Base-by-base conservation (phyloP, 1,140 invertebrate genomes). In the Pachypsylla venusta region DNA sequence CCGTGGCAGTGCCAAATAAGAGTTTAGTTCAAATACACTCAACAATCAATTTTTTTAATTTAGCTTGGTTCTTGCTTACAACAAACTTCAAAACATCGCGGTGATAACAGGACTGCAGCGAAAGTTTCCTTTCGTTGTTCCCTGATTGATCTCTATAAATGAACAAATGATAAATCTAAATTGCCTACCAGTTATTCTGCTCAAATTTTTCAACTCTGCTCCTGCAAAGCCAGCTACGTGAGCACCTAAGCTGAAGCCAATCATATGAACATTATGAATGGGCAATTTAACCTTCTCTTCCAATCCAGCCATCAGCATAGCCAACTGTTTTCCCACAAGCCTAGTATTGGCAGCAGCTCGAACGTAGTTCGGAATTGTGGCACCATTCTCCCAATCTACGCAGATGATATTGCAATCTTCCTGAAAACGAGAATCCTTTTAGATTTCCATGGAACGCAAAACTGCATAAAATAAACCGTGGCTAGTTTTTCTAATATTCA, bases 151-250 rank as follows among this genome's bases (percentile, higher is more conserved):
- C n/a, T n/a, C n/a, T n/a, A 25, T 20, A 56, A 25, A 25, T n/a
- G 7, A 26, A 10, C 10, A 25, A 24, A 55, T 55, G 16, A 30
- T n/a, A n/a, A n/a, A n/a, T n/a, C n/a, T n/a, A n/a, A n/a, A n/a
- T n/a, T 5, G 48, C 60, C 61, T 63, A 87, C 87, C 87, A 60
- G 90, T 92, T 56, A 94, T 94, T 62, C 90, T 77, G 58, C 87
- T 83, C 20, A 91, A 75, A 64, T 90, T 89, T 48, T 79, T 79
- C 2, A 94, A 70, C 67, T 91, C 83, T 1, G 88, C 82, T 1
- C 93, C 93, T 0, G 91, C 88, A 67, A 94, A 95, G 0, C 92
- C 93, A 0, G 92, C 89, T 0, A 93, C 89, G 68, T 98, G 93
- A 0, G 92, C 91, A 0, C 92, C 92, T 2, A 88, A 70, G 66